phyloP scores from a whole-genome alignment of 2,113 vertebrate species.

The Gila orcuttii region DNA sequence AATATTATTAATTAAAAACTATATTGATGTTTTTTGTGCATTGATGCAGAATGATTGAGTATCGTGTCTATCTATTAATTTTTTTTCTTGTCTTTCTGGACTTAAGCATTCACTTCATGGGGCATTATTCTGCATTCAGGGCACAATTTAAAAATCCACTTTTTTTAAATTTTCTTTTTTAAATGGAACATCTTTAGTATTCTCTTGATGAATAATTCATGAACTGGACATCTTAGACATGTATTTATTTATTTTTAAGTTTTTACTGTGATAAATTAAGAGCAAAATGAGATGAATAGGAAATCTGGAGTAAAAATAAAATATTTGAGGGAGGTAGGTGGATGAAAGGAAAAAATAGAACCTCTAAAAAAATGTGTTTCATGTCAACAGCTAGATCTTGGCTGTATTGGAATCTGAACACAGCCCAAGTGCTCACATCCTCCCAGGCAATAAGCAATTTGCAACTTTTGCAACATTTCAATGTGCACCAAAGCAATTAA shows the following conservation, averaged over 20 bases:
- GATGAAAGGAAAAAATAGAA: conserved; percentile 37
- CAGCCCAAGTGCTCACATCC: conserved; percentile 1
- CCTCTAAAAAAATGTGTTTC: conserved; percentile 19
- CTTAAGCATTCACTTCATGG: neutral
- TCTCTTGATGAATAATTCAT: too few relatives aligned
- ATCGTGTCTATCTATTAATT: neutral
- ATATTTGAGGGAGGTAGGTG: neutral
- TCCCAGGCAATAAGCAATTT: conserved; percentile 20
- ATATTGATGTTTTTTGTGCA: neutral
- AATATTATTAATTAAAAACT: neutral
- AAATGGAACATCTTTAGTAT: too few relatives aligned
- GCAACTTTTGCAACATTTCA: conserved; percentile 31
- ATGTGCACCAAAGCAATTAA: conserved; percentile 37
- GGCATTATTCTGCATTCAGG: neutral
- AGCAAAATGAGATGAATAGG: neutral
- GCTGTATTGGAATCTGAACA: conserved; percentile 19
- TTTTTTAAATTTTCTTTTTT: too few relatives aligned
- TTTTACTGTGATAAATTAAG: neutral
- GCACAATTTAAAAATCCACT: neutral
- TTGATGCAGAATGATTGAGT: neutral
- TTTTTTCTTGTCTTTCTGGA: neutral
- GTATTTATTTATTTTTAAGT: neutral
- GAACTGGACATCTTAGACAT: neutral
- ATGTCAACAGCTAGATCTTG: conserved; percentile 32
- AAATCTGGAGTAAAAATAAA: neutral